Evolutionary conservation across 2,888 invertebrate species (phyloP).

Genomic region (Idaea dimidiata): DNA sequence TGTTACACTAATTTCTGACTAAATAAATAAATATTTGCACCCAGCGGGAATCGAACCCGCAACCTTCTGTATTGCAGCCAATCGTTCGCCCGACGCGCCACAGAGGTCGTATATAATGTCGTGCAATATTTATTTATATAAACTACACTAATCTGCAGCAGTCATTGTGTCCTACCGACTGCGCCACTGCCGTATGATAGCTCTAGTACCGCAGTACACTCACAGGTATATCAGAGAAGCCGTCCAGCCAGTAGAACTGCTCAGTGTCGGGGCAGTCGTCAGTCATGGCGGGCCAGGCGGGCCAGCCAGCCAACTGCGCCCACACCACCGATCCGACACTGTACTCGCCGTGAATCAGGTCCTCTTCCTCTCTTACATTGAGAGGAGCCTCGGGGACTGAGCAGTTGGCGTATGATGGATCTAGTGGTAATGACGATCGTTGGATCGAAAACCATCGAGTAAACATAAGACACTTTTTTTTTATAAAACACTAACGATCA

Average conservation of each 20-base stretch:
- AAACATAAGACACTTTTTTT: too few species aligned
- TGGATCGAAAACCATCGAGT: too few species aligned
- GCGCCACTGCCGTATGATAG: too few species aligned
- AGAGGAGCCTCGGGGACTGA: slow-evolving; percentile 69
- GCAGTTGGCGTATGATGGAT: slow-evolving; percentile 71
- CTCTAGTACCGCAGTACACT: slow-evolving; percentile 15
- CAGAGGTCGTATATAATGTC: too few species aligned
- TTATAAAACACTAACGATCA: background rate
- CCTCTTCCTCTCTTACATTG: slow-evolving; percentile 67
- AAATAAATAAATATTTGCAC: too few species aligned
- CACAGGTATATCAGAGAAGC: slow-evolving; percentile 78
- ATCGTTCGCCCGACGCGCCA: too few species aligned
- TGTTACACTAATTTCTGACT: too few species aligned
- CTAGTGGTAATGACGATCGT: slow-evolving; percentile 37
- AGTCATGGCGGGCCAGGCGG: slow-evolving; percentile 88
- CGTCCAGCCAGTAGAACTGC: slow-evolving; percentile 81
- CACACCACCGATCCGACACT: slow-evolving; percentile 85
- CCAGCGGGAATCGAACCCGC: too few species aligned
- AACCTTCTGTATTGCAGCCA: too few species aligned
- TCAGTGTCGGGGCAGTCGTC: slow-evolving; percentile 84
- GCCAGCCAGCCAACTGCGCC: slow-evolving; percentile 82
- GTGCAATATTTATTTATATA: too few species aligned
- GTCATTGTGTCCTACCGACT: too few species aligned
- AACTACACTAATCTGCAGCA: too few species aligned
- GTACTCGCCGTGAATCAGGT: slow-evolving; percentile 80